Evolutionary conservation across 2,888 invertebrate species (phyloP), one percentile per base, ranked within the genome.

Genomic region (Zelleria hepariella): DNA sequence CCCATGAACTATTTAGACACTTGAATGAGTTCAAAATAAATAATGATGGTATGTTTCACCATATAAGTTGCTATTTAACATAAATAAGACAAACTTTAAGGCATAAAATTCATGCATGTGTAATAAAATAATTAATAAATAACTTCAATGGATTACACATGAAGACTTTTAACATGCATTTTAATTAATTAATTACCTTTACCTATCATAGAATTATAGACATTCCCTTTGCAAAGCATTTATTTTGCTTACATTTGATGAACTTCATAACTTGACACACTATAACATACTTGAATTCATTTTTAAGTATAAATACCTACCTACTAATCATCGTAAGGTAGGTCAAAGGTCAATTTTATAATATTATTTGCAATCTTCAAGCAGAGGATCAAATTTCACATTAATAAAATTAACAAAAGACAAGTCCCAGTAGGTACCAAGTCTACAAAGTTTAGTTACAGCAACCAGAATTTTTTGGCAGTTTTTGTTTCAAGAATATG

Each of bases 311-410:
- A 53, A 15, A 15, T 53, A 53, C 7, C 20, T 24, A 53, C 5
- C 10, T 53, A 25, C 25, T 53, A 18, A 8, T 53, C 24, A 53
- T 24, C 25, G 18, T 23, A 24, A 55, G 32, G 32, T 42, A 42
- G 32, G 32, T 42, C 2, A 42, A n/a, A n/a, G n/a, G n/a, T n/a
- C n/a, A n/a, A n/a, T n/a, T n/a, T 53, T 24, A 15, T 53, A 53
- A 32, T 6, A 20, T 55, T 55, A 27, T 55, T 21, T 55, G 23
- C 53, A 20, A 55, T 55, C 55, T 55, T 18, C 55, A 55, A 55
- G 55, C 32, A 25, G 18, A 54, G n/a, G n/a, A n/a, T n/a, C n/a
- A n/a, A n/a, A n/a, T n/a, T n/a, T n/a, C n/a, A n/a, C n/a, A n/a
- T n/a, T n/a, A n/a, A n/a, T n/a, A n/a, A n/a, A n/a, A n/a, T n/a